Evolutionary conservation across 2,888 invertebrate species (phyloP), one percentile per base, ranked within the genome.

Genomic region (Rhagonycha lutea): DNA sequence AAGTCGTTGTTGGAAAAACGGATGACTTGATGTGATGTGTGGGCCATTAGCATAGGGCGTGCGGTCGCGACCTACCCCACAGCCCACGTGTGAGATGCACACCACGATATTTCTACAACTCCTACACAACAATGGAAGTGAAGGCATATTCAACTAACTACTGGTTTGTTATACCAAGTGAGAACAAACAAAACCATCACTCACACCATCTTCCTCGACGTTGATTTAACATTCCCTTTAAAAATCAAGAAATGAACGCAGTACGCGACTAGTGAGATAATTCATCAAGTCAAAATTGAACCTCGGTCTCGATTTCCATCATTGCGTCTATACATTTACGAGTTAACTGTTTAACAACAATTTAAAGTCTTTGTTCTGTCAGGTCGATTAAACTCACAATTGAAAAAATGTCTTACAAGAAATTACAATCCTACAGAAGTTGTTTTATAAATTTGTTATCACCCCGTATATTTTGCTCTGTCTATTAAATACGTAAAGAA

Each of bases 41-140:
- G 83, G 82, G 82, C 82, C 79, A 83, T 82, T 83, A 83, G 81
- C 83, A 83, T 83, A 83, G 82, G 83, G 82, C 82, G 83, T 80
- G 81, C 81, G 79, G 81, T 79, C 82, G 79, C 82, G 82, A 82
- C 82, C 82, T 82, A 82, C 82, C 82, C 82, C 80, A 82, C 82
- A 80, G 81, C 82, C 82, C 82, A 82, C 82, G 82, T 82, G 82
- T 79, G 79, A 81, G 82, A 82, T 81, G 81, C 79, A 80, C 81
- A 82, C 75, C 47, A 72, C 60, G 73, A 76, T 76, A 73, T 68
- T 68, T 69, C 70, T 63, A 24, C 75, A 71, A 68, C 75, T 68
- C 75, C 75, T 61, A 75, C 75, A 75, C 75, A 61, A 75, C 71
- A 71, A 75, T 75, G 71, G 75, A 68, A 67, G 68, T 24, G 71